Evolutionary conservation across 2,797 vertebrate species (phyloP).

Genomic region (Iguana delicatissima): DNA sequence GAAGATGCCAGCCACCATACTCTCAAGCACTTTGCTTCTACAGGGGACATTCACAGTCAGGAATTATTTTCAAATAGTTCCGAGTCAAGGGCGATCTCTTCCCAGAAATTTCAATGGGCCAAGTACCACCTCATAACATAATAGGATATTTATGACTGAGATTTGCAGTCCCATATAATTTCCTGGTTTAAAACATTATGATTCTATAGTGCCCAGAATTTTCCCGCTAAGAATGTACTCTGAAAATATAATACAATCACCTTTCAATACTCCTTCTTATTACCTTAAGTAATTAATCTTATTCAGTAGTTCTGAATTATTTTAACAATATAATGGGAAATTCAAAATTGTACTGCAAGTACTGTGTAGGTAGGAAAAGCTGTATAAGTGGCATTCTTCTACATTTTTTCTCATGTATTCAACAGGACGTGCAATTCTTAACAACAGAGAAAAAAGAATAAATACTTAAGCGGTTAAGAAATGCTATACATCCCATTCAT

Average conservation of each 20-base stretch:
- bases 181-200: neutral
- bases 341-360: neutral
- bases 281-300: conserved; percentile 1
- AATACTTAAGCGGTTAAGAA: neutral
- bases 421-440: neutral
- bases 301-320: neutral
- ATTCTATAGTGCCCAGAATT: neutral
- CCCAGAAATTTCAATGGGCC: no score
- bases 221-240: neutral
- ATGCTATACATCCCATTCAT: neutral
- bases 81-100: neutral
- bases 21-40: neutral
- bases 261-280: neutral
- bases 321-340: neutral
- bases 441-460: neutral
- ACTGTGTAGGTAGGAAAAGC: neutral
- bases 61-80: neutral
- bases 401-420: neutral
- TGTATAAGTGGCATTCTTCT: neutral
- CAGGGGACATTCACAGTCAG: neutral
- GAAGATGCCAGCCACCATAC: neutral
- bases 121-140: neutral
- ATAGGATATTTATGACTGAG: neutral
- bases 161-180: neutral
- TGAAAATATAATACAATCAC: neutral